A percentile compares a stretch with the other conserved stretches of the same genome.
phyloP scores from a whole-genome alignment of 2,113 vertebrate species.

The Takifugu flavidus region DNA sequence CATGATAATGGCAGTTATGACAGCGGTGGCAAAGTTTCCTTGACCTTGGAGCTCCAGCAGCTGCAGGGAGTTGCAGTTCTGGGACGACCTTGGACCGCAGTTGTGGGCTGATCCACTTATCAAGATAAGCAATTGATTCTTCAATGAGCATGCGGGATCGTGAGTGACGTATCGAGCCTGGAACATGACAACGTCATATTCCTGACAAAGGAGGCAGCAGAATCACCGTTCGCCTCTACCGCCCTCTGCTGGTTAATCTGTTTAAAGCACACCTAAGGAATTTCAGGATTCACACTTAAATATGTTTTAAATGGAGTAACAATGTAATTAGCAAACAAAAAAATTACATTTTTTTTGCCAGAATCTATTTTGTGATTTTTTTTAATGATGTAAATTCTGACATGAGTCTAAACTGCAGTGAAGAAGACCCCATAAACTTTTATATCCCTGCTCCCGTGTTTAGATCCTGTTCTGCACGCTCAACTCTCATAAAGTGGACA shows the following conservation, averaged over 20 bases:
- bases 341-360: too few relatives aligned
- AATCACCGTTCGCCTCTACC: conserved; percentile 12
- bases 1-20: conserved; percentile 21
- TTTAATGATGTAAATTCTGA: not conserved
- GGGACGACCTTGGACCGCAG: conserved; percentile 50
- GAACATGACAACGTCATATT: not conserved
- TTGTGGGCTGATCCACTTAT: not conserved
- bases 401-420: not conserved
- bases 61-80: conserved; percentile 5
- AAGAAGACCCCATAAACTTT: not conserved
- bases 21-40: conserved; percentile 12
- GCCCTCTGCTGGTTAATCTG: conserved; percentile 48
- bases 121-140: not conserved
- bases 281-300: not conserved
- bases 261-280: conserved; percentile 15
- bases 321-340: too few relatives aligned
- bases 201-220: conserved; percentile 22
- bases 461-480: conserved; percentile 98
- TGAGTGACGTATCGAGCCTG: not conserved
- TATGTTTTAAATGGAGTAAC: too few relatives aligned
- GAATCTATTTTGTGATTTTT: not conserved
- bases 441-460: not conserved
- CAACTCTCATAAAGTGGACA: conserved; percentile 97
- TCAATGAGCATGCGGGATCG: too few relatives aligned
- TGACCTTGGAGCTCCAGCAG: conserved; percentile 25